A percentile compares a stretch with the other conserved stretches of the same genome.
These are phyloP conservation scores for Cephus nigrinus DNA, from an alignment of 2,888 invertebrate species.

Conservation along the genomic window DNA sequence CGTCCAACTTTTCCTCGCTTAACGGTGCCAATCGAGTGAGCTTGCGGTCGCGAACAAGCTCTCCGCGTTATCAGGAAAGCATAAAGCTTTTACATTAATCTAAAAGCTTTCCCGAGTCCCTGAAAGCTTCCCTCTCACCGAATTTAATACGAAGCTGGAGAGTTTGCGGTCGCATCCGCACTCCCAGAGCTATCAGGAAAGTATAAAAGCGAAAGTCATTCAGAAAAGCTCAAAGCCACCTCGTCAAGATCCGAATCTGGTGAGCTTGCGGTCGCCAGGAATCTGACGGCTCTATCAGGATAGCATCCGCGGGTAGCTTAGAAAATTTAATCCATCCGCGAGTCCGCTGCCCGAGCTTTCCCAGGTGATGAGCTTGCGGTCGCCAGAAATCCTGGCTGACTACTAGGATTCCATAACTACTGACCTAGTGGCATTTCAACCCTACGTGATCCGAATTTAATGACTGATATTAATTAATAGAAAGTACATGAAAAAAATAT, in stretches of 20 bases:
- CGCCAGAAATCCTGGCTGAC: constrained; percentile 36
- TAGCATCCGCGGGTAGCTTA: neutral
- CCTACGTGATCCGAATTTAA: neutral
- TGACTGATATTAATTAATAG: neutral
- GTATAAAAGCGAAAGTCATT: neutral
- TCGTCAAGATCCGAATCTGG: neutral
- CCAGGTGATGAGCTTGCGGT: constrained; percentile 48
- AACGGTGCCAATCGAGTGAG: neutral
- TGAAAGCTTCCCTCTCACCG: neutral
- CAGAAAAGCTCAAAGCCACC: neutral
- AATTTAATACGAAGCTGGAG: neutral
- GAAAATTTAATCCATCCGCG: neutral
- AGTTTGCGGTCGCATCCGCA: neutral
- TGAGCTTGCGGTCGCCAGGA: constrained; percentile 1
- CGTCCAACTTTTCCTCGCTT: neutral
- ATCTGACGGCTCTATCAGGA: constrained; percentile 16
- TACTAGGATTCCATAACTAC: neutral
- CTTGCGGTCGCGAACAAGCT: neutral
- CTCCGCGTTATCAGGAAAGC: neutral
- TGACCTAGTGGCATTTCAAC: neutral
- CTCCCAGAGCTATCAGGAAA: neutral
- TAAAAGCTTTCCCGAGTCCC: neutral
- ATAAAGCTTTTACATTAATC: neutral
- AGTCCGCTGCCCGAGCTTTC: constrained; percentile 61
- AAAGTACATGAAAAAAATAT: neutral